Percentiles rank a stretch among this genome's conserved stretches.
Evolutionary conservation across 2,888 invertebrate species (phyloP).

Genomic region (Sericinus montela): DNA sequence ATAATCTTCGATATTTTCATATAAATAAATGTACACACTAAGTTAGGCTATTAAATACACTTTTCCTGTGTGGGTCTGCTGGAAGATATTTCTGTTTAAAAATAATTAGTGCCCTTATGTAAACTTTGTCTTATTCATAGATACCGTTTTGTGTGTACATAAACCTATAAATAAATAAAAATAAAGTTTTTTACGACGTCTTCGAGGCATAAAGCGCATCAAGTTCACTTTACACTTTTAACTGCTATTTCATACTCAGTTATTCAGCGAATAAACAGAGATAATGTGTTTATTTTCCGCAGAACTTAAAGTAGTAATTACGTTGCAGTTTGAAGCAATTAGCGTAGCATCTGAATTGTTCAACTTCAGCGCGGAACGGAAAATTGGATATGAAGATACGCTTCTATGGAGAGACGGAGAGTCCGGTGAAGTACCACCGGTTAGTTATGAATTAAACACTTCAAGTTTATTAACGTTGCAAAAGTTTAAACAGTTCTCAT

Average conservation of each 20-base stretch:
- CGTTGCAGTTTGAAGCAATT: slow-evolving; percentile 70
- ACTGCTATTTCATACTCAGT: background rate
- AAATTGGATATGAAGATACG: slow-evolving; percentile 83
- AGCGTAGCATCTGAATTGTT: slow-evolving; percentile 89
- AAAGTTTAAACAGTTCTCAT: background rate
- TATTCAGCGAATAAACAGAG: background rate
- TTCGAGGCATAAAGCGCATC: too few relatives aligned
- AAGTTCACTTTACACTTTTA: too few relatives aligned
- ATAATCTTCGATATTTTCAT: too few relatives aligned
- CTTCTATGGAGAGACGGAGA: slow-evolving; percentile 84
- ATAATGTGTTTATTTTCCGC: slow-evolving; percentile 13
- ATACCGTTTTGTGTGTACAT: too few relatives aligned
- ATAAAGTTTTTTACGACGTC: too few relatives aligned
- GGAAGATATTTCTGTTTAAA: too few relatives aligned
- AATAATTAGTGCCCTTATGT: too few relatives aligned
- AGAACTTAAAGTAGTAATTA: slow-evolving; percentile 64
- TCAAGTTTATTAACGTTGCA: background rate
- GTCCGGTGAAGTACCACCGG: slow-evolving; percentile 38
- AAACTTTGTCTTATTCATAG: too few relatives aligned
- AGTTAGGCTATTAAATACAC: too few relatives aligned
- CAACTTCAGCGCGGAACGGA: slow-evolving; percentile 75
- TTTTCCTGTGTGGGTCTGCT: too few relatives aligned
- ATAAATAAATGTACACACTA: too few relatives aligned
- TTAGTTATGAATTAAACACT: slow-evolving; percentile 15
- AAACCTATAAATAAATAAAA: too few relatives aligned